Conservation (phyloP, 2,888 invertebrate species). For the Lingula anatina region DNA sequence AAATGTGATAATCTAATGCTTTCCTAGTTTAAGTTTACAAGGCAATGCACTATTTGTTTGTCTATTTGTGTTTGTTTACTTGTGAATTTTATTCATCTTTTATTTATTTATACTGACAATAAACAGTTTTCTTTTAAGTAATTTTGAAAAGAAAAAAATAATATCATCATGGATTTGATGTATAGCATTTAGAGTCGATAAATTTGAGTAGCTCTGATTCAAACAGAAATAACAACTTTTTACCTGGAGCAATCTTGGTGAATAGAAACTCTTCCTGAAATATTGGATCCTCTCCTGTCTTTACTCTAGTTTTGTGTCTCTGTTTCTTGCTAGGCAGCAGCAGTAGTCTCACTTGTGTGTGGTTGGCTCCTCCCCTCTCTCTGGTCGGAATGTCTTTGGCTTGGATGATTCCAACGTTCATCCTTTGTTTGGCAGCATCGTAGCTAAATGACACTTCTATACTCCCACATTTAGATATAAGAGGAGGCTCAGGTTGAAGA, state of each 20-base stretch:
- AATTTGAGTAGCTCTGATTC: too few relatives aligned
- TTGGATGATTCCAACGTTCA: constrained; percentile 87
- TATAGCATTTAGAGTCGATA: too few relatives aligned
- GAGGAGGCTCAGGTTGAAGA: constrained; percentile 39
- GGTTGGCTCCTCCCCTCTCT: constrained; percentile 41
- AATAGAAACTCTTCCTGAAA: constrained; percentile 90
- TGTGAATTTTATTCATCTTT: too few relatives aligned
- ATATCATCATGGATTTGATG: too few relatives aligned
- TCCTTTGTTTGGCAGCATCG: constrained; percentile 83
- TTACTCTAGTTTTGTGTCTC: constrained; percentile 88
- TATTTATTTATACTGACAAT: too few relatives aligned
- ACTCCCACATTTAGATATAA: constrained; percentile 61
- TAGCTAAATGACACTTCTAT: constrained; percentile 84
- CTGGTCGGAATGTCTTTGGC: constrained; percentile 72
- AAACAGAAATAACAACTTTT: too few relatives aligned
- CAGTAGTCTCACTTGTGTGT: constrained; percentile 67
- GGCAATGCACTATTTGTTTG: too few relatives aligned
- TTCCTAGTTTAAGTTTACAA: constrained; percentile 36
- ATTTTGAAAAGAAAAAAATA: too few relatives aligned
- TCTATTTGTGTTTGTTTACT: too few relatives aligned
- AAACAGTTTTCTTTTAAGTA: too few relatives aligned
- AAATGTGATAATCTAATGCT: constrained; percentile 1
- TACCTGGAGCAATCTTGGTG: constrained; percentile 82
- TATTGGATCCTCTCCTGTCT: constrained; percentile 84
- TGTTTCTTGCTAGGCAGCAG: constrained; percentile 88